These are phyloP conservation scores for Cotesia typhae DNA, from an alignment of 1,140 invertebrate species.

Conservation along the genomic window DNA sequence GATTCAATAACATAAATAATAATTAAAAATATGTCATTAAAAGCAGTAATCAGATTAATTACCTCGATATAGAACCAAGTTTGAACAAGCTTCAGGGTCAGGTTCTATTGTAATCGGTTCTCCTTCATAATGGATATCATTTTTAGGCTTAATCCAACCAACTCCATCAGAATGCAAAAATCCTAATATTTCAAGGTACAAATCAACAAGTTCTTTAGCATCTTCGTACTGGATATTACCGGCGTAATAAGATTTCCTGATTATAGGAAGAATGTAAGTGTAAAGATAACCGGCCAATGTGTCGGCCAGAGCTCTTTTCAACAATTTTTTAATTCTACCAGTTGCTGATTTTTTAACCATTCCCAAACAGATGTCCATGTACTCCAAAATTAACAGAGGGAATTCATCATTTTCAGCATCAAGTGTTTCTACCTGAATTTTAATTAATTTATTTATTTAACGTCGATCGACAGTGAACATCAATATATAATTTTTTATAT, in stretches of 20 bases:
- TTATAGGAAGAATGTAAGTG: conserved; percentile 66
- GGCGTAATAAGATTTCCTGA: conserved; percentile 69
- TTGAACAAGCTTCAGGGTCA: conserved; percentile 44
- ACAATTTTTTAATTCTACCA: conserved; percentile 60
- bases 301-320: conserved; percentile 68
- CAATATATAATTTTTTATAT: too few species aligned
- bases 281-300: conserved; percentile 67
- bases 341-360: conserved; percentile 58
- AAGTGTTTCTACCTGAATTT: conserved; percentile 46
- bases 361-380: conserved; percentile 66
- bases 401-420: conserved; percentile 51
- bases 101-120: conserved; percentile 41
- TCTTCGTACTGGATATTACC: conserved; percentile 68
- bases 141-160: conserved; percentile 66
- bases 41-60: conserved; percentile 4
- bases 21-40: neutral
- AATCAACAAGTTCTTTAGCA: conserved; percentile 65
- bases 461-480: too few species aligned
- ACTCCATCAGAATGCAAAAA: conserved; percentile 68
- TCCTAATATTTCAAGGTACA: conserved; percentile 67
- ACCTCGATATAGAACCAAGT: conserved; percentile 49
- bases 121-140: conserved; percentile 50
- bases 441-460: conserved; percentile 8
- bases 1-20: conserved; percentile 9
- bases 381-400: conserved; percentile 60